These are phyloP conservation scores for Tychaedon coryphoeus DNA, from an alignment of 2,113 vertebrate genomes.

Conservation along the genomic window DNA sequence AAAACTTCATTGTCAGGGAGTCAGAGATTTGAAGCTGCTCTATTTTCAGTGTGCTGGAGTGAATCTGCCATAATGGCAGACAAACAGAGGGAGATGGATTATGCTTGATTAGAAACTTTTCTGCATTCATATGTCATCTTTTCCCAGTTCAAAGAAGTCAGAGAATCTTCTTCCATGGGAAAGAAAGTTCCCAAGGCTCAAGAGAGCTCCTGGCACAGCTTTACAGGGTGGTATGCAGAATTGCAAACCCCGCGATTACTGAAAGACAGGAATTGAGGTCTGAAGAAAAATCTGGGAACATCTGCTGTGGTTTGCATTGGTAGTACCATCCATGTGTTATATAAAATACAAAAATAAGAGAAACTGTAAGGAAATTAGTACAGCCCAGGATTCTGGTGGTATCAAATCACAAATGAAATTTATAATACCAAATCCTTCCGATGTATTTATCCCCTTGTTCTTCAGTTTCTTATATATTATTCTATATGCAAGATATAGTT, in stretches of 20 bases:
- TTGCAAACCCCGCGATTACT: not conserved
- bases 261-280: not conserved
- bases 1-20: not conserved
- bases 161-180: not conserved
- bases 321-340: slow-evolving; percentile 52
- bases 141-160: not conserved
- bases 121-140: not conserved
- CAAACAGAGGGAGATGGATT: not conserved
- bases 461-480: slow-evolving; percentile 65
- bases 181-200: not conserved
- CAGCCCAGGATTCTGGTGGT: slow-evolving; percentile 59
- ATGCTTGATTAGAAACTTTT: not conserved
- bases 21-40: not conserved
- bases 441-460: slow-evolving; percentile 49
- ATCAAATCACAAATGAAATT: slow-evolving; percentile 37
- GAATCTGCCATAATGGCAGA: not conserved
- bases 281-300: not conserved
- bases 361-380: slow-evolving; percentile 67
- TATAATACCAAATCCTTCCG: slow-evolving; percentile 49
- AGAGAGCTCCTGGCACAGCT: not conserved
- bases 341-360: slow-evolving; percentile 65
- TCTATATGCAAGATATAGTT: slow-evolving; percentile 56
- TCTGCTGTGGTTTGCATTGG: not conserved
- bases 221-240: not conserved
- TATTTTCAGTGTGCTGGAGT: not conserved